These are phyloP conservation scores for Acanthiza pusilla DNA, from an alignment of 2,797 vertebrate genomes.

Conservation along the genomic window DNA sequence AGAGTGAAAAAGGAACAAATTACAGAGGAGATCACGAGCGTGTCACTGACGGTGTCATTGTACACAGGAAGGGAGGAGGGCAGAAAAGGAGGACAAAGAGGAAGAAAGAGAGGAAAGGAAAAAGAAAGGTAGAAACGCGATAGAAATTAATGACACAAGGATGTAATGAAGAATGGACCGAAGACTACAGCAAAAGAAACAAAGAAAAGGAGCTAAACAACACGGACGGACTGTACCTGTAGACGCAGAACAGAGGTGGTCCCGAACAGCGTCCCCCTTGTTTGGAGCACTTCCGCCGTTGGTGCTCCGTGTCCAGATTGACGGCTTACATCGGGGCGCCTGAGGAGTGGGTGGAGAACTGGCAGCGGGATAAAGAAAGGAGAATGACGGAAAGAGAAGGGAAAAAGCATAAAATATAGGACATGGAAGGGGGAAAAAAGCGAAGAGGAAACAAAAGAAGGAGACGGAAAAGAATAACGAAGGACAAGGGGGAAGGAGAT, in stretches of 20 bases:
- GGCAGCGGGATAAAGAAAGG: neutral
- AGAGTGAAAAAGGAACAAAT: neutral
- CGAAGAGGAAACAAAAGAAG: neutral
- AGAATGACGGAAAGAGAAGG: neutral
- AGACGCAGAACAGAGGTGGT: neutral
- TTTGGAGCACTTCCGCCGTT: neutral
- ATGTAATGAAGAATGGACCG: neutral
- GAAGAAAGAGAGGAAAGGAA: neutral
- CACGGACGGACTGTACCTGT: neutral
- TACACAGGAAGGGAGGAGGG: neutral
- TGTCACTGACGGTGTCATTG: neutral
- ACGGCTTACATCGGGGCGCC: neutral
- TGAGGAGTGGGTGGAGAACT: neutral
- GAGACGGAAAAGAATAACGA: neutral
- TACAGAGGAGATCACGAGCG: neutral
- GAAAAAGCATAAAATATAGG: neutral
- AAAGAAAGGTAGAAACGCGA: neutral
- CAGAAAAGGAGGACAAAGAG: neutral
- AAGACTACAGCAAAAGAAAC: neutral
- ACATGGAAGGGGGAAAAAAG: neutral
- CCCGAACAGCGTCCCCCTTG: neutral
- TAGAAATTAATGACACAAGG: neutral
- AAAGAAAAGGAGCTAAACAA: neutral
- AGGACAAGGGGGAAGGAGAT: accelerated
- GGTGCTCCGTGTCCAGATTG: neutral